A percentile compares a stretch with the other conserved stretches of the same genome.
Evolutionary conservation across 2,797 vertebrate species (phyloP).

Genomic region (Phalloptychus januarius): DNA sequence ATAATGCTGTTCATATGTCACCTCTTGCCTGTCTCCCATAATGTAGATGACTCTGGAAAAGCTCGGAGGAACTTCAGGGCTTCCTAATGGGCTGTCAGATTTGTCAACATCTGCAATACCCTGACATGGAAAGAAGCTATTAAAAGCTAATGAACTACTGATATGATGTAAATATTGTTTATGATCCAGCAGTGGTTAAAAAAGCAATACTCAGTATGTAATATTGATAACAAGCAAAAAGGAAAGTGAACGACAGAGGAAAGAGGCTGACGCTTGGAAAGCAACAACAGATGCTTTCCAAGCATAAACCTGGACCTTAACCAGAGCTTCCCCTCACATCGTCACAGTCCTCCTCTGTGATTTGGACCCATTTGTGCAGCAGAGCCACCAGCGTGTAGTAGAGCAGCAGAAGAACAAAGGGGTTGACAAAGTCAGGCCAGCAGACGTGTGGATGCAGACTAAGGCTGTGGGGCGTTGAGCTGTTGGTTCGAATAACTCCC

Average conservation of each 20-base stretch:
- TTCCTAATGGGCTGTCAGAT: constrained; percentile 58
- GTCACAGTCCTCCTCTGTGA: constrained; percentile 61
- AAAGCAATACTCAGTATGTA: neutral
- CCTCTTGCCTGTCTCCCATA: constrained; percentile 72
- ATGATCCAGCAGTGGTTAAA: neutral
- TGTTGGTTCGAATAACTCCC: constrained; percentile 78
- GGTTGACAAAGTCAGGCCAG: constrained; percentile 85
- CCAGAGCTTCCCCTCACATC: neutral
- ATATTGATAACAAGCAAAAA: neutral
- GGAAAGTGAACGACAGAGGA: neutral
- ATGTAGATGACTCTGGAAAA: constrained; percentile 61
- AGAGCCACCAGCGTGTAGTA: constrained; percentile 83
- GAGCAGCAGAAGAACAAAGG: constrained; percentile 81
- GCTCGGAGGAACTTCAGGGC: constrained; percentile 63
- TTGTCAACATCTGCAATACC: constrained; percentile 38
- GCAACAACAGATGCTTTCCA: neutral
- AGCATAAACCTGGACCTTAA: neutral
- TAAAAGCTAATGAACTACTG: constrained; percentile 15
- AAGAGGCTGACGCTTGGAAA: neutral
- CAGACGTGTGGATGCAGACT: constrained; percentile 71
- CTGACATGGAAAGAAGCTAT: constrained; percentile 42
- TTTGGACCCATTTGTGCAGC: constrained; percentile 77
- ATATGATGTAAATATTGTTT: neutral
- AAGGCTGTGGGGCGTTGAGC: constrained; percentile 73
- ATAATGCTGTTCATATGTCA: constrained; percentile 30